Evolutionary conservation across 2,797 vertebrate genomes (phyloP).

Genomic region (Clarias fuscus): DNA sequence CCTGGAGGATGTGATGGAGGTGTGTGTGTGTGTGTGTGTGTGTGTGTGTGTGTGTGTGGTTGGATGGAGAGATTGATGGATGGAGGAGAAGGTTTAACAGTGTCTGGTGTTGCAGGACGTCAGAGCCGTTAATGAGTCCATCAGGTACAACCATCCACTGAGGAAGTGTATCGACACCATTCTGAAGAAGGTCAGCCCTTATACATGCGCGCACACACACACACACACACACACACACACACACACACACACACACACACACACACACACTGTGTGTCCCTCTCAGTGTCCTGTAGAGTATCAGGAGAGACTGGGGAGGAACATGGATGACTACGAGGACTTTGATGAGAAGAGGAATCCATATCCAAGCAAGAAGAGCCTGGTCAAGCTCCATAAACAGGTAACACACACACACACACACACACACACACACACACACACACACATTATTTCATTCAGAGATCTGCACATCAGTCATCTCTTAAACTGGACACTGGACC

Average conservation of each 20-base stretch:
- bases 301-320: slow-evolving; percentile 96
- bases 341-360: slow-evolving; percentile 92
- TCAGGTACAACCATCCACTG: slow-evolving; percentile 95
- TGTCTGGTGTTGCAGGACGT: slow-evolving; percentile 80
- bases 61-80: not conserved
- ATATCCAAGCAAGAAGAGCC: slow-evolving; percentile 89
- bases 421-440: not conserved
- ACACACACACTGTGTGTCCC: not conserved
- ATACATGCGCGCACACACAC: not conserved
- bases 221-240: not conserved
- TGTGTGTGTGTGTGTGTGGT: not conserved
- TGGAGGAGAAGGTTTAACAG: not conserved
- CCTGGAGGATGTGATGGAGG: slow-evolving; percentile 97
- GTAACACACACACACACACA: slow-evolving; percentile 63
- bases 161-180: slow-evolving; percentile 94
- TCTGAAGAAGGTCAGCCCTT: slow-evolving; percentile 84
- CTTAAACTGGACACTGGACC: not conserved
- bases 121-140: slow-evolving; percentile 89
- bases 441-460: not conserved
- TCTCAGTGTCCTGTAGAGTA: slow-evolving; percentile 89
- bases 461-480: not conserved
- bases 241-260: not conserved
- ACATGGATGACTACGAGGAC: slow-evolving; percentile 98
- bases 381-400: slow-evolving; percentile 96
- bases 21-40: slow-evolving; percentile 45